Percentiles rank a stretch among this genome's conserved stretches.
Evolutionary conservation across 2,888 invertebrate species (phyloP).

Genomic region (Cylindroiulus punctatus): DNA sequence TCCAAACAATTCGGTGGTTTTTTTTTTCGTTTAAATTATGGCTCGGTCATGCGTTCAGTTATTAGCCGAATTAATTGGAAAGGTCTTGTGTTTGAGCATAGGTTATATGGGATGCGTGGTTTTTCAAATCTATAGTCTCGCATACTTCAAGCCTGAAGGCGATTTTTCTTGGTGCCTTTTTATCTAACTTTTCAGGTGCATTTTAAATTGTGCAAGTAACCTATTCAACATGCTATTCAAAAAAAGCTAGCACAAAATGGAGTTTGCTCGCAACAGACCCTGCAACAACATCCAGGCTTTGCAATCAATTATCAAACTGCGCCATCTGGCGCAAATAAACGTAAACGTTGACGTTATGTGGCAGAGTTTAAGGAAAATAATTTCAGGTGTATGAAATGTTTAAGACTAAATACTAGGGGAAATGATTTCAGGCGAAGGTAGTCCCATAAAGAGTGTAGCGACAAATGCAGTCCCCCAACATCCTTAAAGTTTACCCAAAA

Average conservation of each 20-base stretch:
- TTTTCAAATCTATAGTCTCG: background rate
- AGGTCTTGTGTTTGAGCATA: background rate
- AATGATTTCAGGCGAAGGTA: too few relatives aligned
- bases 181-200: background rate
- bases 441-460: too few relatives aligned
- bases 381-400: too few relatives aligned
- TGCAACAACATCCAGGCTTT: background rate
- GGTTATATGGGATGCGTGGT: background rate
- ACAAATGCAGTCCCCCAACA: too few relatives aligned
- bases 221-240: background rate
- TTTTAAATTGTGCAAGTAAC: background rate
- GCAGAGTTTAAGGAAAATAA: too few relatives aligned
- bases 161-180: slow-evolving; percentile 1
- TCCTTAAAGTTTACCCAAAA: too few relatives aligned
- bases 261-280: background rate
- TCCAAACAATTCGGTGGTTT: slow-evolving; percentile 8
- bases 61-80: slow-evolving; percentile 39
- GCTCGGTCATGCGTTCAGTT: slow-evolving; percentile 30
- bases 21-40: slow-evolving; percentile 1
- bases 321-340: background rate
- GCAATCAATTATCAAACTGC: background rate
- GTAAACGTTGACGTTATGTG: background rate
- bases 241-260: background rate
- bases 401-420: too few relatives aligned
- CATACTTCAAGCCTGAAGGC: background rate